Conservation (phyloP, 1,140 invertebrate species). For the Dreissena polymorpha region DNA sequence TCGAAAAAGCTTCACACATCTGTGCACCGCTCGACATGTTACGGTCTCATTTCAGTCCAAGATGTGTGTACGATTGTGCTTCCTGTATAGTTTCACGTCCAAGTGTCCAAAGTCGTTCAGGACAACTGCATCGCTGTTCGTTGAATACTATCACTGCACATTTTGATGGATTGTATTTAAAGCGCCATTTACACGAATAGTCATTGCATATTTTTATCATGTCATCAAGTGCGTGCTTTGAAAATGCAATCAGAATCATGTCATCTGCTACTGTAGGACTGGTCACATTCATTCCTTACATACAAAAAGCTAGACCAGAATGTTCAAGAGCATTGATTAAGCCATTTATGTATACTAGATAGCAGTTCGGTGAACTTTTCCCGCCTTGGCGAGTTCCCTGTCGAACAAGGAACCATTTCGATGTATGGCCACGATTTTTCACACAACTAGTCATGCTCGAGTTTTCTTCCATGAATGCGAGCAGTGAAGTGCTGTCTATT, state of each 20-base stretch:
- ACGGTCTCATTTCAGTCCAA: constrained; percentile 9
- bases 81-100: constrained; percentile 2
- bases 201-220: constrained; percentile 25
- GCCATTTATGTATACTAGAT: constrained; percentile 12
- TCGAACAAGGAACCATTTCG: neutral
- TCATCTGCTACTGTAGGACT: constrained; percentile 33
- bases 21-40: neutral
- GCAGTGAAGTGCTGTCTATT: neutral
- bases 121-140: neutral
- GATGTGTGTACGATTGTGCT: constrained; percentile 16
- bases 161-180: neutral
- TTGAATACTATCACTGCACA: constrained; percentile 22
- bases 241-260: constrained; percentile 31
- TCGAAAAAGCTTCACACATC: neutral
- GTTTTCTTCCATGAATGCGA: neutral
- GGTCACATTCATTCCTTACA: constrained; percentile 16
- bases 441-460: neutral
- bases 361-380: neutral
- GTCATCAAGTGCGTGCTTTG: neutral
- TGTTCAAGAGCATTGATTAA: constrained; percentile 16
- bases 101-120: neutral
- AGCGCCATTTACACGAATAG: neutral
- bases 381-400: constrained; percentile 17
- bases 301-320: neutral
- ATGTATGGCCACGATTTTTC: neutral